Evolutionary conservation across 2,888 invertebrate species (phyloP).

Genomic region (Athrips mouffetella): DNA sequence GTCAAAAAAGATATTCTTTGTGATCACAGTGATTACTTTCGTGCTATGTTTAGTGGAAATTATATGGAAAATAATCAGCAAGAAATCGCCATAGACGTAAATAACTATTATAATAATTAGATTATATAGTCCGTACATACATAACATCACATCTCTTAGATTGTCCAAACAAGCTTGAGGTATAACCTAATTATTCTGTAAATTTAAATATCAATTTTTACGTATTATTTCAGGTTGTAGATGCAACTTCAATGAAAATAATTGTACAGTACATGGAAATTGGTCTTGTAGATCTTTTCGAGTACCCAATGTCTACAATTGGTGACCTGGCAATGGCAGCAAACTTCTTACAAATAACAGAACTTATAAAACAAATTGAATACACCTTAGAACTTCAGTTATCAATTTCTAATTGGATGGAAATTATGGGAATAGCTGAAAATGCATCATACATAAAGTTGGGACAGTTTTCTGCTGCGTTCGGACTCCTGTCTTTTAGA

Average conservation of each 20-base stretch:
- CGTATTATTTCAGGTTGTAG: constrained; percentile 52
- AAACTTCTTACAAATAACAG: constrained; percentile 61
- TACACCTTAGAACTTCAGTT: constrained; percentile 49
- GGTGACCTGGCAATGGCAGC: constrained; percentile 54
- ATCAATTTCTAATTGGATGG: constrained; percentile 49
- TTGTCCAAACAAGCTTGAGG: not conserved
- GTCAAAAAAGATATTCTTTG: constrained; percentile 50
- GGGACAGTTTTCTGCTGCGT: constrained; percentile 44
- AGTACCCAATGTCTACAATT: constrained; percentile 41
- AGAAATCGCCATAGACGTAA: constrained; percentile 60
- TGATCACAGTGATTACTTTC: constrained; percentile 67
- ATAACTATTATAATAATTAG: constrained; percentile 20
- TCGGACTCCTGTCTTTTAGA: constrained; percentile 54
- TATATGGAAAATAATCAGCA: constrained; percentile 56
- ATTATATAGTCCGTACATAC: not conserved
- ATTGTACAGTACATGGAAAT: constrained; percentile 57
- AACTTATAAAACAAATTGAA: constrained; percentile 60
- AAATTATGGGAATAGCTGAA: constrained; percentile 56
- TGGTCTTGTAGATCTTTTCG: constrained; percentile 55
- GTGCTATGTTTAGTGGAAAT: constrained; percentile 69
- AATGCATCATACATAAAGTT: constrained; percentile 43
- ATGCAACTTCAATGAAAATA: constrained; percentile 54
- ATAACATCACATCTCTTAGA: not conserved
- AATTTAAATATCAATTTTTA: too few species aligned
- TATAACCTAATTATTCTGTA: not conserved